Percentiles rank a stretch among this genome's conserved stretches.
Conservation (phyloP, 2,888 invertebrate species). For the Drosophila tanythrix region DNA sequence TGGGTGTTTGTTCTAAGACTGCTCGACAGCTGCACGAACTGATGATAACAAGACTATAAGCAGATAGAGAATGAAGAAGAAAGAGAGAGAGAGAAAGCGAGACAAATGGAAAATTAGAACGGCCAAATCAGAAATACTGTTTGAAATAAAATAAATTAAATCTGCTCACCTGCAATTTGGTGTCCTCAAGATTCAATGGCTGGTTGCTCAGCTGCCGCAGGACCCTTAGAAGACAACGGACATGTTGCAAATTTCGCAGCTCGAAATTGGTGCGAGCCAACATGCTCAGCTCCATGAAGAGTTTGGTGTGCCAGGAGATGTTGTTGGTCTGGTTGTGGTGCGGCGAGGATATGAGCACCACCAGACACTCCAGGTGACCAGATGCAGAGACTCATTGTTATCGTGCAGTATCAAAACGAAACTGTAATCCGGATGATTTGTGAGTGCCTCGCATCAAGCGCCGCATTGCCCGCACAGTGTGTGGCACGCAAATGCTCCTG, state of each 20-base stretch:
- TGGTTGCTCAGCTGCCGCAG: constrained; percentile 62
- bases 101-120: background rate
- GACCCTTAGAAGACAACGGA: constrained; percentile 77
- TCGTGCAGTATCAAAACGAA: constrained; percentile 65
- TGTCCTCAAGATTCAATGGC: constrained; percentile 34
- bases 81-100: background rate
- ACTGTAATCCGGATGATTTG: constrained; percentile 72
- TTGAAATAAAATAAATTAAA: background rate
- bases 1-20: constrained; percentile 82
- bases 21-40: constrained; percentile 77
- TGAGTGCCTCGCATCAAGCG: constrained; percentile 59
- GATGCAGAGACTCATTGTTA: constrained; percentile 34
- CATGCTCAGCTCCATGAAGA: constrained; percentile 71
- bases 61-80: constrained; percentile 6
- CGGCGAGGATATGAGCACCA: constrained; percentile 41
- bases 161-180: constrained; percentile 40
- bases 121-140: background rate
- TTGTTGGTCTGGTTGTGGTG: background rate
- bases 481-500: too few relatives aligned
- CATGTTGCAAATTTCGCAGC: constrained; percentile 78
- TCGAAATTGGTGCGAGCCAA: constrained; percentile 71
- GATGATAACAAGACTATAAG: constrained; percentile 67
- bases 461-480: too few relatives aligned
- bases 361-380: constrained; percentile 51
- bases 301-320: constrained; percentile 51